Evolutionary conservation across 1,140 invertebrate species (phyloP).

Genomic region (Monochamus saltuarius): DNA sequence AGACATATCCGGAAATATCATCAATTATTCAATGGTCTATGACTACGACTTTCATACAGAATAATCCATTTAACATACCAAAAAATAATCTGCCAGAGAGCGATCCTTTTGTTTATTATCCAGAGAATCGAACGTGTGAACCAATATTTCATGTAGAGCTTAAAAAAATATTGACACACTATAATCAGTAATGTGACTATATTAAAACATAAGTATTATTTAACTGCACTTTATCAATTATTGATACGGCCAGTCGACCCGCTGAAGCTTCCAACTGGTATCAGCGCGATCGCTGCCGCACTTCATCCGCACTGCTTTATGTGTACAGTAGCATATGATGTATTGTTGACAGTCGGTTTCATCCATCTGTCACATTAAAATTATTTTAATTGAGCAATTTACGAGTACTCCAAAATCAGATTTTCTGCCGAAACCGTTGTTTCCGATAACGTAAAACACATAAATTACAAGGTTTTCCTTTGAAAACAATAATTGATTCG

Average conservation of each 20-base stretch:
- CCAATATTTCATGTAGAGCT: conserved; percentile 1
- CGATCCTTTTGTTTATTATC: too few relatives aligned
- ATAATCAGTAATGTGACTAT: conserved; percentile 24
- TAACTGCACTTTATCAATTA: conserved; percentile 46
- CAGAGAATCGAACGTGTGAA: too few relatives aligned
- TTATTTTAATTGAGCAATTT: conserved; percentile 49
- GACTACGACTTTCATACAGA: too few relatives aligned
- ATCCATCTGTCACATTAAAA: conserved; percentile 52
- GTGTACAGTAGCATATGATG: conserved; percentile 50
- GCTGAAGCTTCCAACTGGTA: conserved; percentile 22
- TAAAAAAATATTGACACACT: conserved; percentile 3
- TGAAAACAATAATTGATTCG: too few relatives aligned
- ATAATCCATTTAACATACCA: too few relatives aligned
- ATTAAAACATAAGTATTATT: conserved; percentile 48
- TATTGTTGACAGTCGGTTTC: conserved; percentile 45
- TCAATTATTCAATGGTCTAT: too few relatives aligned
- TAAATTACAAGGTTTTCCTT: too few relatives aligned
- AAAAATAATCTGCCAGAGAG: too few relatives aligned
- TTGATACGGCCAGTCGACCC: conserved; percentile 35
- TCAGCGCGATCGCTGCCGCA: neutral
- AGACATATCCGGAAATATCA: too few relatives aligned
- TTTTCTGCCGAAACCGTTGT: too few relatives aligned
- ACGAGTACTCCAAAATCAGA: conserved; percentile 3
- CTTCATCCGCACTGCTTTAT: conserved; percentile 30
- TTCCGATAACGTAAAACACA: too few relatives aligned